Conservation (phyloP, 2,113 vertebrate species). For the Thalassoma bifasciatum region DNA sequence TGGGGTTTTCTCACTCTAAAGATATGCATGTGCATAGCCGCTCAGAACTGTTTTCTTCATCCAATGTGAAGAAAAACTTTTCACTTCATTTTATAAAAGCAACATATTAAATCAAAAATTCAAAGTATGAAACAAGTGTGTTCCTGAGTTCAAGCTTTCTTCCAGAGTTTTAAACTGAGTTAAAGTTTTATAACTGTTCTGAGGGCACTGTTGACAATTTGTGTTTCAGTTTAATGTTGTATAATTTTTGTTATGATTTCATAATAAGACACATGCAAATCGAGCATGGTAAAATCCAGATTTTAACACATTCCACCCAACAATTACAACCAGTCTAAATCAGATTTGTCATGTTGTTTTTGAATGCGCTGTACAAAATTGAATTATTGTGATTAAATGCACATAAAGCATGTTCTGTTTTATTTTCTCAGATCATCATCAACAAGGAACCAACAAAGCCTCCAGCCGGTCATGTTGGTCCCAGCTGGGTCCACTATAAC, state of each 20-base stretch:
- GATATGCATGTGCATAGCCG: slow-evolving; percentile 61
- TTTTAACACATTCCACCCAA: too few relatives aligned
- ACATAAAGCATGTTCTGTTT: background rate
- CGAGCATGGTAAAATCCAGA: too few relatives aligned
- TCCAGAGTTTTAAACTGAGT: background rate
- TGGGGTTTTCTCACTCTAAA: slow-evolving; percentile 55
- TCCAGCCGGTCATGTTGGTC: slow-evolving; percentile 19
- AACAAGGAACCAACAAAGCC: slow-evolving; percentile 87
- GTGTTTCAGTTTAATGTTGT: background rate
- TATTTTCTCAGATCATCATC: slow-evolving; percentile 89
- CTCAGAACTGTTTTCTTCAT: slow-evolving; percentile 24
- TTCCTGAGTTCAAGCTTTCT: background rate
- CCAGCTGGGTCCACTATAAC: slow-evolving; percentile 87
- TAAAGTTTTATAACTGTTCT: background rate
- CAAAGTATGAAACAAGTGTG: background rate
- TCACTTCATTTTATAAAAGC: background rate
- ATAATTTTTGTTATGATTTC: background rate
- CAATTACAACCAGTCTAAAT: too few relatives aligned
- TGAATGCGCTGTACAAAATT: background rate
- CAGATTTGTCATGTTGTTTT: background rate
- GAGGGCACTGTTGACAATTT: background rate
- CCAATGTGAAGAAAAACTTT: slow-evolving; percentile 30
- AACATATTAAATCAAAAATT: background rate
- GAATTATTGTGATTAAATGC: background rate
- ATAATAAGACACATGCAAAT: too few relatives aligned